phyloP scores from a whole-genome alignment of 2,797 vertebrate species.

The Heterohyrax brucei region DNA sequence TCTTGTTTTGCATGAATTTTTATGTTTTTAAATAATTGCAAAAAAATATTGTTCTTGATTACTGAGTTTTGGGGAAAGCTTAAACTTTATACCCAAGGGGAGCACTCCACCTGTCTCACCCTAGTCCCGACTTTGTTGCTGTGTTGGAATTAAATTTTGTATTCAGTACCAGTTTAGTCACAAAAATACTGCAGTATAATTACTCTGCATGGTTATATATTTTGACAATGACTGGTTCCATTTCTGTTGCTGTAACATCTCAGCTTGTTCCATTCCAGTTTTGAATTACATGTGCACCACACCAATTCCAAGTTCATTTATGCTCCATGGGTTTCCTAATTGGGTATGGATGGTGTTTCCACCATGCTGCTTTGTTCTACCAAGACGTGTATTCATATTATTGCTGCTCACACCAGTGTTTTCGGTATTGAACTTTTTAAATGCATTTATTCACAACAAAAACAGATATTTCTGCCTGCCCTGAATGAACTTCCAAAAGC shows the following conservation, averaged over 20 bases:
- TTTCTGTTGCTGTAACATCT: neutral
- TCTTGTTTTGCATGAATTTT: constrained; percentile 29
- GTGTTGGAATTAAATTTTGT: neutral
- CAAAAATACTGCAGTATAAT: neutral
- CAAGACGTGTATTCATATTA: constrained; percentile 29
- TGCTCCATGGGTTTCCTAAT: constrained; percentile 72
- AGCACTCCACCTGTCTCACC: neutral
- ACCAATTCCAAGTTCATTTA: constrained; percentile 69
- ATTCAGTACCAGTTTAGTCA: neutral
- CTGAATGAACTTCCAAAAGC: neutral
- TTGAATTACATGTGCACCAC: constrained; percentile 55
- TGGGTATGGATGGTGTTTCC: constrained; percentile 40
- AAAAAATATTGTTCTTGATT: constrained; percentile 42
- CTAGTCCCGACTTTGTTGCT: neutral
- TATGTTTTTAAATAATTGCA: neutral
- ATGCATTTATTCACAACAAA: neutral
- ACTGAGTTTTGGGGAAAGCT: neutral
- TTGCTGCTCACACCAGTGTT: neutral
- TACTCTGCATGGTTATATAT: neutral
- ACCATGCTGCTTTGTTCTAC: constrained; percentile 16
- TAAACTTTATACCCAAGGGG: neutral
- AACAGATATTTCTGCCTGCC: neutral
- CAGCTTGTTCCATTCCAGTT: constrained; percentile 29
- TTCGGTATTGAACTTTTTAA: constrained; percentile 1
- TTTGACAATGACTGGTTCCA: neutral